Conservation (phyloP, 2,797 vertebrate species). For the Aeoliscus strigatus region DNA sequence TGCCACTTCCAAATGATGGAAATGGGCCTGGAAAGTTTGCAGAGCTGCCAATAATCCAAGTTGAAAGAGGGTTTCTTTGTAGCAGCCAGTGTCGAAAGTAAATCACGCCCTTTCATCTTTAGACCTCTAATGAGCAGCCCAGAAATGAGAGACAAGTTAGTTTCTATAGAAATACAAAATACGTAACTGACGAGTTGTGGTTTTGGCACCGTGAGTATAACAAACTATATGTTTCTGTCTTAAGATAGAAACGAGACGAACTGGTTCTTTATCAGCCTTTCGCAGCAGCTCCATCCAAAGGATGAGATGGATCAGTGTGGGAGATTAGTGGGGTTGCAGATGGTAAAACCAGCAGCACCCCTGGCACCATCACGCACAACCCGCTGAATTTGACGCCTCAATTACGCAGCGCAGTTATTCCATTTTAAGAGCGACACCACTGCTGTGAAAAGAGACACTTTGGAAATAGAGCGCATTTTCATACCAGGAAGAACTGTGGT, state of each 20-base stretch:
- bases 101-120: slow-evolving; percentile 55
- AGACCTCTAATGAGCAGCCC: too few species aligned
- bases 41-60: slow-evolving; percentile 75
- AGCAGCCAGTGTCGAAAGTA: slow-evolving; percentile 50
- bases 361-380: slow-evolving; percentile 25
- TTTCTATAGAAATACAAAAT: too few species aligned
- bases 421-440: slow-evolving; percentile 45
- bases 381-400: slow-evolving; percentile 66
- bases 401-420: slow-evolving; percentile 31
- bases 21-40: slow-evolving; percentile 72
- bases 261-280: too few species aligned
- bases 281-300: too few species aligned
- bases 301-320: slow-evolving; percentile 37
- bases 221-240: too few species aligned
- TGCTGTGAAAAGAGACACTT: slow-evolving; percentile 56
- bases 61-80: slow-evolving; percentile 69
- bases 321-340: slow-evolving; percentile 33
- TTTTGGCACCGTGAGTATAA: too few species aligned
- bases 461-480: slow-evolving; percentile 17
- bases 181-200: too few species aligned
- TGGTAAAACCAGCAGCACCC: too few species aligned
- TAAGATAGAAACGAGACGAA: too few species aligned
- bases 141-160: too few species aligned
- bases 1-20: slow-evolving; percentile 51
- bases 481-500: too few species aligned